Conservation (phyloP, 2,113 vertebrate genomes). For the Macquaria australasica region DNA sequence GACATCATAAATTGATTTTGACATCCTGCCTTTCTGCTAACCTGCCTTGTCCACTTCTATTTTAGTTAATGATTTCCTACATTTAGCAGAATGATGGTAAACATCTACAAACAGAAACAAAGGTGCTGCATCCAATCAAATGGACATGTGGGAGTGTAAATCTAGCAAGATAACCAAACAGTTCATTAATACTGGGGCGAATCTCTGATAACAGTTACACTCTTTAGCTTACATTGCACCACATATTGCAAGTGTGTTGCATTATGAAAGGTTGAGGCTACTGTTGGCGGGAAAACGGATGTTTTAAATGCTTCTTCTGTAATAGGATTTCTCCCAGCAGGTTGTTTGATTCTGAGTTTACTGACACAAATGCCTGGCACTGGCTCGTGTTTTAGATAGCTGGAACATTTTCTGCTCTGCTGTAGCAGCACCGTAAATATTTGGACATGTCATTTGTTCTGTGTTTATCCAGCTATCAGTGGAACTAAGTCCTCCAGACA, state of each 20-base stretch:
- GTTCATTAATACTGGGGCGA: neutral
- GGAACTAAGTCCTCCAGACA: neutral
- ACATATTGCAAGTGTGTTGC: neutral
- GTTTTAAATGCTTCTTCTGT: neutral
- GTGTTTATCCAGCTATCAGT: constrained; percentile 9
- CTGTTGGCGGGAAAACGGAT: neutral
- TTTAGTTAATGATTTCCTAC: constrained; percentile 25
- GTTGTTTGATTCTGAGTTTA: neutral
- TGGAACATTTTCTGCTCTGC: neutral
- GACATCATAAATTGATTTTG: neutral
- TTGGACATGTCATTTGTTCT: neutral
- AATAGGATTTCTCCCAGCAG: neutral
- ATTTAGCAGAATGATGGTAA: constrained; percentile 10
- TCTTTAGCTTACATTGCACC: neutral
- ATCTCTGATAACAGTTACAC: neutral
- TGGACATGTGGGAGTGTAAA: neutral
- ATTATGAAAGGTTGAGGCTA: neutral
- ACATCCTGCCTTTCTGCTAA: neutral
- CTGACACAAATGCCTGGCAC: neutral
- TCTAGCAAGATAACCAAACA: neutral
- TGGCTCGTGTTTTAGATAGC: neutral
- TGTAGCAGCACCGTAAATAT: constrained; percentile 1
- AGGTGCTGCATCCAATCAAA: neutral
- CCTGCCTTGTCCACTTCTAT: neutral
- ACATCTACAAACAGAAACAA: neutral